A percentile compares a stretch with the other conserved stretches of the same genome.
phyloP scores from a whole-genome alignment of 2,888 invertebrate genomes.

The Dryobotodes eremita region DNA sequence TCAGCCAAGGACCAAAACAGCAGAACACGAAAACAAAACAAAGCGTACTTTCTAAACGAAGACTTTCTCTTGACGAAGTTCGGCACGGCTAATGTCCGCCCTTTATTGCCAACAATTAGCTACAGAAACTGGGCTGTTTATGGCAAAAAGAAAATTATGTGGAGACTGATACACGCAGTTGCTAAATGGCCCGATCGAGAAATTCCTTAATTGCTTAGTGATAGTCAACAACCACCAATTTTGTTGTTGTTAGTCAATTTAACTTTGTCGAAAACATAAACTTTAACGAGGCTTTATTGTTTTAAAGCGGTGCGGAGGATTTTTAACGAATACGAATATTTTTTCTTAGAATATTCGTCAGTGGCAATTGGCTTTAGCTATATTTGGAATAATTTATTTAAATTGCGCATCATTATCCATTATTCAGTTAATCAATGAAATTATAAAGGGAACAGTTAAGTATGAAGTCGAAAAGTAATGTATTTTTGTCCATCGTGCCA shows the following conservation, averaged over 20 bases:
- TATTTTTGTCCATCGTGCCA: conserved; percentile 56
- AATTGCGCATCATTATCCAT: conserved; percentile 26
- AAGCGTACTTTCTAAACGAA: conserved; percentile 85
- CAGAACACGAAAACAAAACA: conserved; percentile 83
- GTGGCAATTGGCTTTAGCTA: neutral
- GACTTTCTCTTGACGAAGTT: conserved; percentile 84
- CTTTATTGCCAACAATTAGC: conserved; percentile 81
- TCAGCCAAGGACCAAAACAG: conserved; percentile 77
- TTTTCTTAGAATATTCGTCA: conserved; percentile 7
- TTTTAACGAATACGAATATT: conserved; percentile 18
- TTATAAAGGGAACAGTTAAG: conserved; percentile 13
- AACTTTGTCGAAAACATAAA: conserved; percentile 37
- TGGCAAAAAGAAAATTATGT: conserved; percentile 67
- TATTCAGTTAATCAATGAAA: conserved; percentile 11
- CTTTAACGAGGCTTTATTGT: conserved; percentile 41
- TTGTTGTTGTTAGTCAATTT: conserved; percentile 46
- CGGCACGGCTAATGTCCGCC: conserved; percentile 79
- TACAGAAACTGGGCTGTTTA: conserved; percentile 71
- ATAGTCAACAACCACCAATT: conserved; percentile 48
- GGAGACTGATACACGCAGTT: conserved; percentile 43
- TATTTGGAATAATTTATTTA: conserved; percentile 21
- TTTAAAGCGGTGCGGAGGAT: conserved; percentile 6
- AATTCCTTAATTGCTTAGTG: conserved; percentile 56
- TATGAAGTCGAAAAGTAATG: conserved; percentile 18
- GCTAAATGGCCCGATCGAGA: conserved; percentile 51